Evolutionary conservation across 1,140 invertebrate genomes (phyloP), one percentile per base, ranked within the genome.

Genomic region (Planococcus citri): DNA sequence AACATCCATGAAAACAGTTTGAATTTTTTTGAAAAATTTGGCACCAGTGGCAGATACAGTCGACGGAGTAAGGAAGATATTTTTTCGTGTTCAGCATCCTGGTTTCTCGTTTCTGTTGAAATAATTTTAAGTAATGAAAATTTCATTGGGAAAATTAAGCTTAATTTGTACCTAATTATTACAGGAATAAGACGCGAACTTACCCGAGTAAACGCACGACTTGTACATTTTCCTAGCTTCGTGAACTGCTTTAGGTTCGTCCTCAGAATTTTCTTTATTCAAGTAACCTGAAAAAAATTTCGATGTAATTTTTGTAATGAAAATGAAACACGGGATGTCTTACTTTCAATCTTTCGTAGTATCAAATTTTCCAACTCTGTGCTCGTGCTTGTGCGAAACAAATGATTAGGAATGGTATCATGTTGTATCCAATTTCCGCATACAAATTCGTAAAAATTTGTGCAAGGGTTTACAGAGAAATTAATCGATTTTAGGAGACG

Each of bases 401-500:
- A 9, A n/a, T 51, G 41, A 51, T 51, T 51, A 3, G 41, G 41
- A 17, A 51, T 51, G 10, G 2, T 75, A 64, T 79, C 70, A n/a
- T 75, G 74, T 57, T 78, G 74, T 72, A 79, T 76, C 75, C 80
- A 87, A 70, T 84, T 83, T 0, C 86, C 86, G 71, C 86, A 87
- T 4, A 84, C 79, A 74, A 82, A 87, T 72, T 84, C 78, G 73
- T 88, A 90, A 75, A 90, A 90, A 75, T 90, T 84, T 14, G 86
- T 80, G 73, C 88, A 90, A 0, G 88, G 88, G 73, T 87, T 78
- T 1, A 83, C 81, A 3, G 74, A 78, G 12, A 75, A 73, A 72
- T 87, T 82, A 78, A 87, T 82, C 64, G 82, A 83, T 3, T 75
- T 75, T 14, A 80, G 70, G 70, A 84, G 77, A 51, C 41, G 41